phyloP scores from a whole-genome alignment of 2,797 vertebrate species.

The Enteromius radiatus region DNA sequence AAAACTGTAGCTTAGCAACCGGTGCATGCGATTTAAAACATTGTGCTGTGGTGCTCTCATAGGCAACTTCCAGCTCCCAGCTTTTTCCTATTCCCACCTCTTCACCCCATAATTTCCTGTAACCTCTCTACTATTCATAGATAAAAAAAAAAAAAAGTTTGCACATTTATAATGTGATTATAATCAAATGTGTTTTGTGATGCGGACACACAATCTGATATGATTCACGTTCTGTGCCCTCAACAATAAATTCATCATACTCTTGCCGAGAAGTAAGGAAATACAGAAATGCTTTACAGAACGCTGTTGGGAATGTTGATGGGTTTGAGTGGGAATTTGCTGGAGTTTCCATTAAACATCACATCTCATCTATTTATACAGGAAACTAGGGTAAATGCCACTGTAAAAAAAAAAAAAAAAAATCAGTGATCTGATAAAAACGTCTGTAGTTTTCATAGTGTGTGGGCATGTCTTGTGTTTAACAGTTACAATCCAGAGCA shows the following conservation, averaged over 20 bases:
- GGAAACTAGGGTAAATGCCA: slow-evolving; percentile 6
- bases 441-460: not conserved
- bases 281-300: not conserved
- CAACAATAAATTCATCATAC: not conserved
- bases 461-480: not conserved
- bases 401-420: not conserved
- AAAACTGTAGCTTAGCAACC: not conserved
- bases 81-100: not conserved
- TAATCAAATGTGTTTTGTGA: slow-evolving; percentile 12
- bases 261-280: slow-evolving; percentile 40
- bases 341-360: slow-evolving; percentile 8
- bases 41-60: not conserved
- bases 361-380: not conserved
- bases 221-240: not conserved
- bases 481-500: not conserved
- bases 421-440: not conserved
- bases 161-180: not conserved
- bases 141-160: not conserved
- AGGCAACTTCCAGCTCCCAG: not conserved
- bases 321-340: slow-evolving; percentile 16
- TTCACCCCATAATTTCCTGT: not conserved
- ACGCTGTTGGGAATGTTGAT: slow-evolving; percentile 34
- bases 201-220: not conserved
- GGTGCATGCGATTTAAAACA: not conserved
- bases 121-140: not conserved